Percentiles rank a stretch among this genome's conserved stretches.
Conservation (phyloP, 1,140 invertebrate species). For the Drosophila serrata region DNA sequence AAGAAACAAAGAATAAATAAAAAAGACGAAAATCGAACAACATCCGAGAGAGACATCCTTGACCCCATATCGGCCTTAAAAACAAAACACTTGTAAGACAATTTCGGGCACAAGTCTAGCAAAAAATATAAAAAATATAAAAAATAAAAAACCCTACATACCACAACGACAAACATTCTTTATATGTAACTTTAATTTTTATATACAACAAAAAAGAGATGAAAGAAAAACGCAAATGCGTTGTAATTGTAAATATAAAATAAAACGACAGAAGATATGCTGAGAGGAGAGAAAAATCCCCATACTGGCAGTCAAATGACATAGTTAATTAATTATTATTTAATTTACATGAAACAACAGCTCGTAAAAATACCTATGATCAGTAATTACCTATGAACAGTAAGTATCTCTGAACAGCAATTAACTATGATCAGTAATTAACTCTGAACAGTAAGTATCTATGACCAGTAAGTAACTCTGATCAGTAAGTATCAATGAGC, state of each 20-base stretch:
- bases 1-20: constrained; percentile 10
- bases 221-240: not conserved
- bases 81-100: constrained; percentile 11
- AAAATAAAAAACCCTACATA: not conserved
- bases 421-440: too few species aligned
- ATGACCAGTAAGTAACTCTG: too few species aligned
- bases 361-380: too few species aligned
- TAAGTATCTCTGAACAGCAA: too few species aligned
- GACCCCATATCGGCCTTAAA: constrained; percentile 30
- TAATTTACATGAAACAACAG: too few species aligned
- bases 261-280: constrained; percentile 31
- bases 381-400: too few species aligned
- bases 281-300: constrained; percentile 19
- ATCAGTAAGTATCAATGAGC: too few species aligned
- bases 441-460: too few species aligned
- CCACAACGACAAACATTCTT: constrained; percentile 20
- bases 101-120: constrained; percentile 16
- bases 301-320: constrained; percentile 44
- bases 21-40: constrained; percentile 30
- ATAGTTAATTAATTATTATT: not conserved
- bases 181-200: constrained; percentile 29
- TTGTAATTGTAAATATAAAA: constrained; percentile 50
- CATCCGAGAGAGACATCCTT: not conserved
- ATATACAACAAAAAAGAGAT: constrained; percentile 14
- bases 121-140: not conserved